Evolutionary conservation across 1,140 invertebrate genomes (phyloP), one percentile per base, ranked within the genome.

Genomic region (Cotesia chilonis): DNA sequence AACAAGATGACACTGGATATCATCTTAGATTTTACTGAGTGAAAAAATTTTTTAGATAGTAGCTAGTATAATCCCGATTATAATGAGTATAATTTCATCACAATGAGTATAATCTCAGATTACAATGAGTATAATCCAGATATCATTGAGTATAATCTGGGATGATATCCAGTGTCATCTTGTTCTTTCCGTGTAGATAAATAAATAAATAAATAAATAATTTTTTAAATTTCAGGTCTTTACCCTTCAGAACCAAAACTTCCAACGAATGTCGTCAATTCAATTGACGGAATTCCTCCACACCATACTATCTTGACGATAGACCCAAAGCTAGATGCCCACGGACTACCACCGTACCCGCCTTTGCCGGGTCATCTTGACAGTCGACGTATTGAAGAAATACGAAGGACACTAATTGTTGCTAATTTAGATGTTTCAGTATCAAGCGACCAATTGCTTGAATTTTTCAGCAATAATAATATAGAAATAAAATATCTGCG

Each of bases 401-500:
- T 99, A 20, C 89, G 98, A 9, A 89, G 97, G 66, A 98, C 97
- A 0, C 90, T 96, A 54, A 89, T 96, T 1, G 89, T 92, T 54
- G 95, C 96, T 76, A 89, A 97, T 59, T 89, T 94, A 73, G 85
- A 86, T 64, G 75, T 90, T 37, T 89, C 89, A 70, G 90, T 92
- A 74, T 90, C 91, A 0, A 87, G 93, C 4, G 92, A 95, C 51
- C 92, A 96, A 70, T 80, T 96, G 1, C 90, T 98, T 79, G 93
- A 95, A 70, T 95, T 96, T 84, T 98, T 98, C 82, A 88, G 90
- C 70, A 89, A 88, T 75, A 85, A 89, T 61, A 94, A 93, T 65
- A 95, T 96, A 14, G 97, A 99, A 88, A 94, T 99, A 0, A 99
- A 99, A 84, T 99, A 99, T 87, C 88, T 97, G 9, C 89, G 98